A percentile compares a stretch with the other conserved stretches of the same genome.
Evolutionary conservation across 2,113 vertebrate genomes (phyloP).

Genomic region (Laticauda colubrina): DNA sequence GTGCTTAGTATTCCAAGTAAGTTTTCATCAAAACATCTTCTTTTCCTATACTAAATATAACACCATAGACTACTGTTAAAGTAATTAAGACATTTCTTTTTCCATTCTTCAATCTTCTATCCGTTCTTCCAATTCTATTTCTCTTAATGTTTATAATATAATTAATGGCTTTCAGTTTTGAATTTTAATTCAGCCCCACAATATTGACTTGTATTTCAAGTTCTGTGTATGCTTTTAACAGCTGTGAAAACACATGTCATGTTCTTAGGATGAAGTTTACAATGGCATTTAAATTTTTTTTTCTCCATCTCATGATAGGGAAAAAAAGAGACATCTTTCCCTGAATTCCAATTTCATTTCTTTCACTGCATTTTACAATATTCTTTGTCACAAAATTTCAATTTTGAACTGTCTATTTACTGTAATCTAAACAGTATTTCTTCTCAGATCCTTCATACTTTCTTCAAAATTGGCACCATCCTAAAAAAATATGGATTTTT

Average conservation of each 20-base stretch:
- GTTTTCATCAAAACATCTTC: background rate
- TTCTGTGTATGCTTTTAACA: background rate
- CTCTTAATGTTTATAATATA: background rate
- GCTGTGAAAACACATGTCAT: slow-evolving; percentile 9
- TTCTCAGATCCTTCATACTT: slow-evolving; percentile 31
- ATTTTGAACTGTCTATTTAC: background rate
- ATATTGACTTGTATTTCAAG: background rate
- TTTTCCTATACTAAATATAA: background rate
- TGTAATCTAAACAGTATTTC: slow-evolving; percentile 17
- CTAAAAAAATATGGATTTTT: background rate
- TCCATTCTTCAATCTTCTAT: background rate
- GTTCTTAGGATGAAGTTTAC: slow-evolving; percentile 2
- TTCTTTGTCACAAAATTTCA: slow-evolving; percentile 7
- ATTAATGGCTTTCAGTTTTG: slow-evolving; percentile 17
- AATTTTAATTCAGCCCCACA: background rate
- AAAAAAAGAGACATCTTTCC: background rate
- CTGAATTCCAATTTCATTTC: background rate
- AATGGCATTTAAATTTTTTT: background rate
- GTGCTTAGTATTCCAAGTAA: background rate
- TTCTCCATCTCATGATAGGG: background rate
- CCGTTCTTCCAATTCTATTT: background rate
- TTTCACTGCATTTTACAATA: background rate
- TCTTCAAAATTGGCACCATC: slow-evolving; percentile 43
- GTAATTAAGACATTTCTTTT: background rate
- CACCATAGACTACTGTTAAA: background rate